These are phyloP conservation scores for Eutrigla gurnardus DNA, from an alignment of 2,797 vertebrate species.

Conservation along the genomic window DNA sequence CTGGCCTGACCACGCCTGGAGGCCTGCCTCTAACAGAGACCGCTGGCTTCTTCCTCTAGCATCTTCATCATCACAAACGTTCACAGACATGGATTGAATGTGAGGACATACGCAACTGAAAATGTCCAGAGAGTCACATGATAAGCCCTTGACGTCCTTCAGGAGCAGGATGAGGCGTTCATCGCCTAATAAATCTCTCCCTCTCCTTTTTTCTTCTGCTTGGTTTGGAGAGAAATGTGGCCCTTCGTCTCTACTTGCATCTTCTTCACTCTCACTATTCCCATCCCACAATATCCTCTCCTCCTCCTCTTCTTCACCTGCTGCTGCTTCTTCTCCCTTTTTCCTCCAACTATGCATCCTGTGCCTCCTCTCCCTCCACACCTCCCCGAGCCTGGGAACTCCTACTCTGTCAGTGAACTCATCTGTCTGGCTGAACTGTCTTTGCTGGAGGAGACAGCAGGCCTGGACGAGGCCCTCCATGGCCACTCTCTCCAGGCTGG, in stretches of 20 bases:
- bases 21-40: constrained; percentile 26
- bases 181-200: neutral
- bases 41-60: constrained; percentile 7
- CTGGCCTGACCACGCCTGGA: constrained; percentile 74
- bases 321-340: neutral
- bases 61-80: constrained; percentile 45
- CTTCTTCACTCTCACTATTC: constrained; percentile 52
- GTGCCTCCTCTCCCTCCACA: constrained; percentile 56
- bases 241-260: constrained; percentile 30
- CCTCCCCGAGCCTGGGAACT: constrained; percentile 76
- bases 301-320: constrained; percentile 23
- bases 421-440: constrained; percentile 34
- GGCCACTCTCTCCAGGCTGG: constrained; percentile 78
- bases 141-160: constrained; percentile 75
- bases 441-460: constrained; percentile 72
- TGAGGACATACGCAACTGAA: constrained; percentile 77
- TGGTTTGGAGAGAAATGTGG: constrained; percentile 10
- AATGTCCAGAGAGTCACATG: constrained; percentile 67
- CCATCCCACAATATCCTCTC: constrained; percentile 22
- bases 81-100: constrained; percentile 66
- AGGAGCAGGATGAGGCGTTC: constrained; percentile 59
- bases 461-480: constrained; percentile 73
- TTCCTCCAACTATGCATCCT: constrained; percentile 2
- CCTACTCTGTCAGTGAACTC: constrained; percentile 62
- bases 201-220: constrained; percentile 1